Conservation (phyloP, 2,888 invertebrate species). For the Drosophila prolongata region DNA sequence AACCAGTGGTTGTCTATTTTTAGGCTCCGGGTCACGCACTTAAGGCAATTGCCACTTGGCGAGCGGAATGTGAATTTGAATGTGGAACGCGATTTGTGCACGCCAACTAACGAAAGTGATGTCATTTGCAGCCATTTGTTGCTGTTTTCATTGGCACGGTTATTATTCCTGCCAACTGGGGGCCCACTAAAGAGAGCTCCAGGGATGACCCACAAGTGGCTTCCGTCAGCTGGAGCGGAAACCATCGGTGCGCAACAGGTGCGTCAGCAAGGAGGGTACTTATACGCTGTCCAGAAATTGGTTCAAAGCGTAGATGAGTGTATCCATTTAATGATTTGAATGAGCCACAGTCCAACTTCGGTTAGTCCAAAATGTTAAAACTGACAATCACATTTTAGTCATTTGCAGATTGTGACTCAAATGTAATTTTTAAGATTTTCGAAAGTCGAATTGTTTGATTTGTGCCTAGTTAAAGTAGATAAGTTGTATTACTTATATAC, state of each 20-base stretch:
- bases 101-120: slow-evolving; percentile 71
- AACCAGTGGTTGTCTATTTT: slow-evolving; percentile 20
- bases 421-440: too few relatives aligned
- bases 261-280: slow-evolving; percentile 13
- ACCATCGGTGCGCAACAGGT: slow-evolving; percentile 40
- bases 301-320: not conserved
- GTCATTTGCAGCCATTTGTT: slow-evolving; percentile 56
- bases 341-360: not conserved
- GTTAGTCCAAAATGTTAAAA: not conserved
- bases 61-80: slow-evolving; percentile 46
- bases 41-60: slow-evolving; percentile 42
- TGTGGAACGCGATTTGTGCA: slow-evolving; percentile 43
- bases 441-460: too few relatives aligned
- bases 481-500: too few relatives aligned
- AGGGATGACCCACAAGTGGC: slow-evolving; percentile 63
- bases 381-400: not conserved
- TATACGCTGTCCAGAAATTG: not conserved
- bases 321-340: not conserved
- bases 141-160: slow-evolving; percentile 27
- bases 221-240: slow-evolving; percentile 69
- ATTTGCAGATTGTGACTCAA: not conserved
- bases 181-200: slow-evolving; percentile 18
- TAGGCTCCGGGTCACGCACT: slow-evolving; percentile 40
- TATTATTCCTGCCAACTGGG: slow-evolving; percentile 10
- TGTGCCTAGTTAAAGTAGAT: too few relatives aligned